Evolutionary conservation across 2,888 invertebrate species (phyloP).

Genomic region (Plagiodera versicolora): DNA sequence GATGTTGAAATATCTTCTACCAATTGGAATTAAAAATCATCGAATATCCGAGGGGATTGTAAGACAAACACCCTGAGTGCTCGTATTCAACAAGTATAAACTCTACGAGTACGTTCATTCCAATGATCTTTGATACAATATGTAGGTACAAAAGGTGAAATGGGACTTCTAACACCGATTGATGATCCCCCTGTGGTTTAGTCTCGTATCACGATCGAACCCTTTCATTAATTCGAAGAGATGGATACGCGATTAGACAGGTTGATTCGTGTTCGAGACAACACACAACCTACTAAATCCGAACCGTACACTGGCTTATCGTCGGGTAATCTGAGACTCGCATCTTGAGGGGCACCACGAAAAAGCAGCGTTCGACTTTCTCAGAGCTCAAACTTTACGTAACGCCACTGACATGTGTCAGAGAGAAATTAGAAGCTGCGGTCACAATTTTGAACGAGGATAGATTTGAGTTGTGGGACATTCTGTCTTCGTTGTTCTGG

Average conservation of each 20-base stretch:
- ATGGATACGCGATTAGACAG: constrained; percentile 48
- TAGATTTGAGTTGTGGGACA: background rate
- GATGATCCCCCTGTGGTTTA: constrained; percentile 15
- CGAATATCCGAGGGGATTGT: no score
- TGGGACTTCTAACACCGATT: no score
- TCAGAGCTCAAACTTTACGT: constrained; percentile 26
- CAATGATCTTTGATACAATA: no score
- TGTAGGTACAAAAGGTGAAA: no score
- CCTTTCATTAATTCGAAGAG: constrained; percentile 48
- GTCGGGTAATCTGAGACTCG: constrained; percentile 33
- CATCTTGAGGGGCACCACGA: constrained; percentile 14
- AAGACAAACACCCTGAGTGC: no score
- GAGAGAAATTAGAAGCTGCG: background rate
- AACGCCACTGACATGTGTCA: constrained; percentile 17
- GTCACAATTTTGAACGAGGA: background rate
- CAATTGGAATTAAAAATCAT: no score
- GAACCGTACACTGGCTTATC: constrained; percentile 24
- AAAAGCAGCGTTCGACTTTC: constrained; percentile 4
- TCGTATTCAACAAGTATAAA: no score
- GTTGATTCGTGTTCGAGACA: constrained; percentile 45
- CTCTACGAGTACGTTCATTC: no score
- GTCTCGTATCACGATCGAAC: constrained; percentile 41
- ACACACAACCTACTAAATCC: constrained; percentile 31
- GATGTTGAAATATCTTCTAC: no score
- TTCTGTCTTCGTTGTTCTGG: no score